Evolutionary conservation across 2,797 vertebrate species (phyloP), one percentile per base, ranked within the genome.

Genomic region (Astyanax mexicanus): DNA sequence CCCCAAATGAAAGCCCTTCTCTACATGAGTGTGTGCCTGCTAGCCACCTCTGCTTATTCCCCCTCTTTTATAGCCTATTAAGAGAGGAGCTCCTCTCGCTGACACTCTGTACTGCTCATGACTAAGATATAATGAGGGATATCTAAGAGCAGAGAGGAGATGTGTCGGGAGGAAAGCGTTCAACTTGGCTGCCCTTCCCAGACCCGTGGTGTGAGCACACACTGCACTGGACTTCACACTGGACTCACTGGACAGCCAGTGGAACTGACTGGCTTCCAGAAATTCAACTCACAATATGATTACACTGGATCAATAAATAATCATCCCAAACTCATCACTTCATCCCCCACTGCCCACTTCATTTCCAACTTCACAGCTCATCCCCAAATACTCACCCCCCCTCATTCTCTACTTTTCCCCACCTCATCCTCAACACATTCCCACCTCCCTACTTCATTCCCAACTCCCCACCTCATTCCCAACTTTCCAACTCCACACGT

Each of bases 61-160:
- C 27, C 32, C 9, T 44, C 51, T 35, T 47, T 52, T 65, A 10
- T 49, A 25, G 32, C 67, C 25, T 21, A 54, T 51, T 54, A 65
- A 29, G 40, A 58, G 3, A n/a, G 13, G 45, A 62, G 23, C 42
- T 45, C 42, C 21, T 64, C 38, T 40, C 15, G 7, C 60, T 40
- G 21, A 38, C 38, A 12, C 60, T 64, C 25, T 23, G 32, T 42
- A 11, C 27, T n/a, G 44, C 49, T 81, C 71, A 69, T 72, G 64
- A 77, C 55, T 58, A 72, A 60, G 58, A 49, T 58, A n/a, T 61
- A 71, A 71, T 74, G 42, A 66, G 37, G 44, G 47, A 69, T 61
- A 69, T 69, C 69, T 69, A 42, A 67, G 32, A 60, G 61, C 37
- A 38, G 44, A 58, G 17, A 10, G 66, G 35, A 21, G 15, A 29